phyloP scores from a whole-genome alignment of 2,113 vertebrate genomes.

The Emydocephalus ijimae region DNA sequence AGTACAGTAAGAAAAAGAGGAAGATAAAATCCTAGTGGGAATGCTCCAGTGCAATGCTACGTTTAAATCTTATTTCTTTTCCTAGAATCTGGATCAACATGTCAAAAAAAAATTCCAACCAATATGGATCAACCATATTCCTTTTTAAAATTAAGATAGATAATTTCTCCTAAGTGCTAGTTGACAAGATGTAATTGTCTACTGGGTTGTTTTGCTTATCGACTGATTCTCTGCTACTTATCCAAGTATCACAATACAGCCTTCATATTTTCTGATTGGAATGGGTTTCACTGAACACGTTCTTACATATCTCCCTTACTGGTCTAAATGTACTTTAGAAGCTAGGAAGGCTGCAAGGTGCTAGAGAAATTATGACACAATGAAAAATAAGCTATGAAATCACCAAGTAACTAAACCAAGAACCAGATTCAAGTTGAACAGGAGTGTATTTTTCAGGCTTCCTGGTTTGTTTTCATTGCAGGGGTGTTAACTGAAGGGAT shows the following conservation, averaged over 20 bases:
- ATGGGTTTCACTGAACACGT: background rate
- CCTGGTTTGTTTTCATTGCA: background rate
- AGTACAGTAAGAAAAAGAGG: background rate
- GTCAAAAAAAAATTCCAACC: background rate
- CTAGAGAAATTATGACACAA: background rate
- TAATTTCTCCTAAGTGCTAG: background rate
- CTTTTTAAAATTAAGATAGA: background rate
- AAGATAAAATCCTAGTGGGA: background rate
- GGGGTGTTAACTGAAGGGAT: background rate
- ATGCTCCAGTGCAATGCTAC: background rate
- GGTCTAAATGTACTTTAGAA: background rate
- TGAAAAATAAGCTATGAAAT: background rate
- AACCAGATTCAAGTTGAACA: background rate
- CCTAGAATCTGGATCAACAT: background rate
- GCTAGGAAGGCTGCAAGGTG: background rate
- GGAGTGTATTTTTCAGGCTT: background rate
- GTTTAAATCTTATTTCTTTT: background rate
- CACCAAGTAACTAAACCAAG: background rate
- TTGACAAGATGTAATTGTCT: background rate
- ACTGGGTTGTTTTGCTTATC: fast-evolving
- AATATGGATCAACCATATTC: background rate
- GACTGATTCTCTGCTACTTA: background rate
- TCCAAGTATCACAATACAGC: background rate
- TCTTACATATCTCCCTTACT: background rate
- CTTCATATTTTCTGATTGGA: background rate